Evolutionary conservation across 2,888 invertebrate species (phyloP).

Genomic region (Drosophila stalkeri): DNA sequence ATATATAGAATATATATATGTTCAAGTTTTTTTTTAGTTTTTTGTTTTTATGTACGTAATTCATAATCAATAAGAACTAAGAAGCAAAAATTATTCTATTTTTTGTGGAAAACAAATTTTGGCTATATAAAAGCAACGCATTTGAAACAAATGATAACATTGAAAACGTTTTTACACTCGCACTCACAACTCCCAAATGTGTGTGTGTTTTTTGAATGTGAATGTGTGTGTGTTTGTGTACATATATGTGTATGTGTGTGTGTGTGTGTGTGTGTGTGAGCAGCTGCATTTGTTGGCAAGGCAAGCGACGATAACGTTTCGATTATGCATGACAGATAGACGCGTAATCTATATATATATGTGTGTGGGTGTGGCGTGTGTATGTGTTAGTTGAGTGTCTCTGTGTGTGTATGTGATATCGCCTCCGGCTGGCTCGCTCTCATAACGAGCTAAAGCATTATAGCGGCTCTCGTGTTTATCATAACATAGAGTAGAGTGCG

Average conservation of each 20-base stretch:
- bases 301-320: conserved; percentile 70
- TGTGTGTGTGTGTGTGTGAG: conserved; percentile 49
- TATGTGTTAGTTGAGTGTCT: conserved; percentile 11
- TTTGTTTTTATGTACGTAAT: conserved; percentile 27
- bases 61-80: conserved; percentile 63
- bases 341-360: conserved; percentile 35
- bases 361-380: conserved; percentile 17
- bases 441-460: conserved; percentile 17
- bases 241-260: conserved; percentile 14
- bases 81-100: conserved; percentile 72
- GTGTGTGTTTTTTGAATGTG: conserved; percentile 7
- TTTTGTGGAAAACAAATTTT: conserved; percentile 75
- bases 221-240: conserved; percentile 40
- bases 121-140: conserved; percentile 74
- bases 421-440: conserved; percentile 28
- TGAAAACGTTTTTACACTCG: conserved; percentile 42
- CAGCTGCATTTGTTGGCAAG: conserved; percentile 75
- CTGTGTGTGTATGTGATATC: conserved; percentile 44
- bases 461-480: conserved; percentile 47
- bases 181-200: conserved; percentile 50
- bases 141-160: conserved; percentile 67
- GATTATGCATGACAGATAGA: conserved; percentile 44
- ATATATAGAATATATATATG: conserved; percentile 18
- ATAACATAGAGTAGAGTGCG: conserved; percentile 46
- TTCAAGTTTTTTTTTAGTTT: conserved; percentile 1